phyloP scores from a whole-genome alignment of 2,888 invertebrate species.

The Amiota mariae region DNA sequence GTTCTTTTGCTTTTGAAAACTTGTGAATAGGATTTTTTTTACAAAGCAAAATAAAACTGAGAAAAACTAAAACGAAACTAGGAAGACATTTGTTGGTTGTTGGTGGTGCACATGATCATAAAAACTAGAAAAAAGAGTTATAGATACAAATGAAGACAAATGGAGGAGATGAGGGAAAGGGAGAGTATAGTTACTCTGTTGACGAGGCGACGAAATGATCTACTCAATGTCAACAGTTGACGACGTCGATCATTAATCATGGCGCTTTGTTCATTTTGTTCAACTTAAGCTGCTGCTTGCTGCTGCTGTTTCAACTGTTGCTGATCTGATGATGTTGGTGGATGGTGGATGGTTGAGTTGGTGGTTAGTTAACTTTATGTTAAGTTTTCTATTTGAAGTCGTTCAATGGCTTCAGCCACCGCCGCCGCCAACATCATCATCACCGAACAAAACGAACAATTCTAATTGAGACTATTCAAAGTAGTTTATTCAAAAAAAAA shows the following conservation, averaged over 20 bases:
- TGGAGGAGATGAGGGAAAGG: background rate
- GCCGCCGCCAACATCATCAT: conserved; percentile 34
- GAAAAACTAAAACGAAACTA: background rate
- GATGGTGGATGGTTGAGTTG: background rate
- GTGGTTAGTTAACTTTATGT: background rate
- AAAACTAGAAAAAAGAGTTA: background rate
- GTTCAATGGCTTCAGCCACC: background rate
- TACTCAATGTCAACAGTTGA: conserved; percentile 53
- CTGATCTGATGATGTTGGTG: background rate
- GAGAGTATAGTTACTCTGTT: background rate
- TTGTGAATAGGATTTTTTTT: background rate
- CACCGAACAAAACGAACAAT: conserved; percentile 50
- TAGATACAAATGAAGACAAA: background rate
- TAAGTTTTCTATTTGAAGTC: no score
- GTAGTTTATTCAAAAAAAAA: conserved; percentile 31
- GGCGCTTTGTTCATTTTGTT: conserved; percentile 22
- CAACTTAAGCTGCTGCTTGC: background rate
- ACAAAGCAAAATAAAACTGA: no score
- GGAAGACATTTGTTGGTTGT: background rate
- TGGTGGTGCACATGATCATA: background rate
- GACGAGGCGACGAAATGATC: conserved; percentile 45
- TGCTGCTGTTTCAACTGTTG: conserved; percentile 6
- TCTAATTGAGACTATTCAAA: conserved; percentile 66
- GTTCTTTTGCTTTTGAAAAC: conserved; percentile 19
- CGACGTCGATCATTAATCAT: conserved; percentile 54